phyloP scores from a whole-genome alignment of 2,797 vertebrate species.

The Crax fasciolata region DNA sequence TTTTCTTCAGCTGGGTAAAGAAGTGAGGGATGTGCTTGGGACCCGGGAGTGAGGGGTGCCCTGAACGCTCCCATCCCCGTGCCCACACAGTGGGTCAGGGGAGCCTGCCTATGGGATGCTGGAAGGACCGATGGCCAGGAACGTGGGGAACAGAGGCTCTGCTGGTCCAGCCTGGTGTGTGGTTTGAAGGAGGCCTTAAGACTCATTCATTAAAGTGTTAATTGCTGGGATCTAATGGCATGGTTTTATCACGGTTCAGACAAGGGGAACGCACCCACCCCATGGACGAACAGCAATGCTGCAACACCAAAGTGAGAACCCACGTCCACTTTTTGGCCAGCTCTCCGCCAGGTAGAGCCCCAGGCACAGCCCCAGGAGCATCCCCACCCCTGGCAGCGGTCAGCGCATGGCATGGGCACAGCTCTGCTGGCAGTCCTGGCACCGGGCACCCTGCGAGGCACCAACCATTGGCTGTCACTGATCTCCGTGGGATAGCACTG shows the following conservation, averaged over 20 bases:
- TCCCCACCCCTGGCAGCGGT: background rate
- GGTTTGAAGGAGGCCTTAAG: background rate
- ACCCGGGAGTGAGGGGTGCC: background rate
- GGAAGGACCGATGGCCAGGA: background rate
- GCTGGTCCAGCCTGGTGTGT: background rate
- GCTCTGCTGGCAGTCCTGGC: background rate
- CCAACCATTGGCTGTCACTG: no score
- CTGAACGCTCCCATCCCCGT: background rate
- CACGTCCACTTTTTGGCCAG: background rate
- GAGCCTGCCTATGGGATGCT: rapidly evolving
- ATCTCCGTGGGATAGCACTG: background rate
- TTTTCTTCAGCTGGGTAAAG: background rate
- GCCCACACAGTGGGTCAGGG: rapidly evolving
- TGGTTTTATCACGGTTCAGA: background rate
- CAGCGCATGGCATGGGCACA: background rate
- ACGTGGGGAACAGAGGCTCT: background rate
- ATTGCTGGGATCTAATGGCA: background rate
- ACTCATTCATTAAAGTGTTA: background rate
- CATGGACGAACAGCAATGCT: no score
- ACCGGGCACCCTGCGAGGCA: background rate
- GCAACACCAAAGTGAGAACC: background rate
- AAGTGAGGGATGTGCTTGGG: background rate
- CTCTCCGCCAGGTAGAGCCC: background rate
- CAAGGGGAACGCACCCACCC: background rate
- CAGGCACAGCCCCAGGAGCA: background rate